Evolutionary conservation across 2,888 invertebrate species (phyloP).

Genomic region (Drosophila eohydei): DNA sequence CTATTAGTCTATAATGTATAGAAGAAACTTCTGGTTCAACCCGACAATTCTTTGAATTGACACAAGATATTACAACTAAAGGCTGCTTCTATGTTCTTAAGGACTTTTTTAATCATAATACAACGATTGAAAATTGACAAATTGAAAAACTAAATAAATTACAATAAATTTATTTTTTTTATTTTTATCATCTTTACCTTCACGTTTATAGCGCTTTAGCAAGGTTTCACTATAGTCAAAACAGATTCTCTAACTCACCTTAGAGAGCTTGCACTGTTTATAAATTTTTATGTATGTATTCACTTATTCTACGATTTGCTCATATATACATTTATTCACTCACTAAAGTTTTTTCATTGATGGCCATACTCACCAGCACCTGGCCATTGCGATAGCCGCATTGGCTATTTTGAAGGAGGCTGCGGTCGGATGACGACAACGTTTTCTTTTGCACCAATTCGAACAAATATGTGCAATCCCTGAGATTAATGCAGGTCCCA

Average conservation of each 20-base stretch:
- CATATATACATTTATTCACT: neutral
- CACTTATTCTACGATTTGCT: neutral
- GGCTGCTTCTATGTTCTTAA: too few species aligned
- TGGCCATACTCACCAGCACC: constrained; percentile 64
- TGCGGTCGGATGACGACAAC: constrained; percentile 49
- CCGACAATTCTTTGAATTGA: too few species aligned
- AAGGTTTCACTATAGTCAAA: neutral
- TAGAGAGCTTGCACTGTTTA: neutral
- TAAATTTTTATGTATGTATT: neutral
- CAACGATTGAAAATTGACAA: too few species aligned
- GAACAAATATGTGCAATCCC: constrained; percentile 66
- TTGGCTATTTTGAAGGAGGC: constrained; percentile 87
- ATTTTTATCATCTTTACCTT: too few species aligned
- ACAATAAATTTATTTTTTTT: too few species aligned
- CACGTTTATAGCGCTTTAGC: neutral
- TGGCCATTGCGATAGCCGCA: constrained; percentile 87
- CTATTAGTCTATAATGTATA: neutral
- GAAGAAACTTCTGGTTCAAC: neutral
- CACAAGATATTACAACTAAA: too few species aligned
- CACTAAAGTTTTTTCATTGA: too few species aligned
- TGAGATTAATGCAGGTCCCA: constrained; percentile 71
- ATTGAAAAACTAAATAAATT: too few species aligned
- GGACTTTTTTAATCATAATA: too few species aligned
- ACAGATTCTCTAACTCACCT: neutral
- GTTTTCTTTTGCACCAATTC: constrained; percentile 52